Percentiles rank a stretch among this genome's conserved stretches.
Evolutionary conservation across 2,888 invertebrate genomes (phyloP).

Genomic region (Sepiola atlantica): DNA sequence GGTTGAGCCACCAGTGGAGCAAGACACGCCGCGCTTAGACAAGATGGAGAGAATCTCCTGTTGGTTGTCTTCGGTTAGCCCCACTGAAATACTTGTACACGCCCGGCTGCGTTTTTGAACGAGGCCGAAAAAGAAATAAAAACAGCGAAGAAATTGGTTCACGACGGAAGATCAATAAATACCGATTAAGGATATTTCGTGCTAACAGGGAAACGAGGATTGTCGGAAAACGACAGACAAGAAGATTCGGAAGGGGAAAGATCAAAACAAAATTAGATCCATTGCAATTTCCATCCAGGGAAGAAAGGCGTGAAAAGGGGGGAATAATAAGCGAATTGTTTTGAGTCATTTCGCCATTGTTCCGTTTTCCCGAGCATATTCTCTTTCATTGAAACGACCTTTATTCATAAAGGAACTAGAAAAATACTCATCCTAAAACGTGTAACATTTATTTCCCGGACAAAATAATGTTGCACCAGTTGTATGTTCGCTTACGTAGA

Average conservation of each 20-base stretch:
- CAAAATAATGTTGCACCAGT: too few species aligned
- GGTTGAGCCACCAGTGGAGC: not conserved
- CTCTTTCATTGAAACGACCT: too few species aligned
- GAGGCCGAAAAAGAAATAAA: not conserved
- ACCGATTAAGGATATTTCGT: not conserved
- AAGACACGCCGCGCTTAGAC: not conserved
- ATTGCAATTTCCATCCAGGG: not conserved
- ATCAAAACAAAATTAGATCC: not conserved
- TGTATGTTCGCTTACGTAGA: too few species aligned
- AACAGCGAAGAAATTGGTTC: not conserved
- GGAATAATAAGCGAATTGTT: not conserved
- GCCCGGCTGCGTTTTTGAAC: not conserved
- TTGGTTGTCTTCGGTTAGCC: not conserved
- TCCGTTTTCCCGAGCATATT: too few species aligned
- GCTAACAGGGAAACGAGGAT: not conserved
- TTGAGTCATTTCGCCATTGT: too few species aligned
- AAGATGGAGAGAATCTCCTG: not conserved
- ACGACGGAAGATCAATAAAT: not conserved
- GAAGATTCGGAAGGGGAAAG: too few species aligned
- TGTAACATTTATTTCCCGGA: too few species aligned
- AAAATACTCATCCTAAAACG: too few species aligned
- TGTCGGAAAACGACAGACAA: not conserved
- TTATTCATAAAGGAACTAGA: too few species aligned
- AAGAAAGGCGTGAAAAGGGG: not conserved
- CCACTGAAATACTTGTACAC: not conserved